These are phyloP conservation scores for Brenthis hecate DNA, from an alignment of 2,888 invertebrate genomes.

Conservation along the genomic window DNA sequence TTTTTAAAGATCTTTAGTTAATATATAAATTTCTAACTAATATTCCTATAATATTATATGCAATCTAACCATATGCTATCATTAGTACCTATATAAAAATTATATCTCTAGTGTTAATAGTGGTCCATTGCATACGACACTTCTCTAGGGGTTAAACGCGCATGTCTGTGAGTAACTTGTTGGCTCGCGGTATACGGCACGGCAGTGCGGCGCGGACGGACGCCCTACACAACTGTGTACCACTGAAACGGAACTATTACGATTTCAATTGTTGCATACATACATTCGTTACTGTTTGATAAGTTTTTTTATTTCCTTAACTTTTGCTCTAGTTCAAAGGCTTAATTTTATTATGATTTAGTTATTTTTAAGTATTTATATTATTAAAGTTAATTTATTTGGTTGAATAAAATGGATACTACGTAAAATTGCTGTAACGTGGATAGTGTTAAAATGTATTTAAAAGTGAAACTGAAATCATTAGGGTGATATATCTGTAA, in stretches of 20 bases:
- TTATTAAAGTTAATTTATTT: conserved; percentile 15
- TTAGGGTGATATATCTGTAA: conserved; percentile 58
- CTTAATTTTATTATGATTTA: not conserved
- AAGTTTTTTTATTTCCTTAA: not conserved
- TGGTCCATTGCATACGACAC: conserved; percentile 22
- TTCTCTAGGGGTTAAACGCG: conserved; percentile 59
- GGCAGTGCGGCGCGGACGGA: conserved; percentile 75
- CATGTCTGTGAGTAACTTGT: conserved; percentile 79
- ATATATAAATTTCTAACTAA: too few species aligned
- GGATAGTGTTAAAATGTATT: conserved; percentile 57
- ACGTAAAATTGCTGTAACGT: conserved; percentile 44
- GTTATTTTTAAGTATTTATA: conserved; percentile 8
- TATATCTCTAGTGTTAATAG: conserved; percentile 10
- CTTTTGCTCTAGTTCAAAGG: not conserved
- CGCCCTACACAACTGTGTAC: conserved; percentile 55
- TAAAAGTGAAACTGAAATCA: conserved; percentile 70
- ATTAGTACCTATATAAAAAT: not conserved
- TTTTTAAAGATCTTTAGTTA: too few species aligned
- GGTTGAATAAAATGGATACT: conserved; percentile 48
- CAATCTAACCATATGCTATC: too few species aligned
- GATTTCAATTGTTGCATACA: conserved; percentile 26
- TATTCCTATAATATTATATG: too few species aligned
- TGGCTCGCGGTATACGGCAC: conserved; percentile 62
- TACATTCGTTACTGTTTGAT: too few species aligned
- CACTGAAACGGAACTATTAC: conserved; percentile 43